Conservation (phyloP, 92 coral and sea anemone genomes). For the Porites divaricata region DNA sequence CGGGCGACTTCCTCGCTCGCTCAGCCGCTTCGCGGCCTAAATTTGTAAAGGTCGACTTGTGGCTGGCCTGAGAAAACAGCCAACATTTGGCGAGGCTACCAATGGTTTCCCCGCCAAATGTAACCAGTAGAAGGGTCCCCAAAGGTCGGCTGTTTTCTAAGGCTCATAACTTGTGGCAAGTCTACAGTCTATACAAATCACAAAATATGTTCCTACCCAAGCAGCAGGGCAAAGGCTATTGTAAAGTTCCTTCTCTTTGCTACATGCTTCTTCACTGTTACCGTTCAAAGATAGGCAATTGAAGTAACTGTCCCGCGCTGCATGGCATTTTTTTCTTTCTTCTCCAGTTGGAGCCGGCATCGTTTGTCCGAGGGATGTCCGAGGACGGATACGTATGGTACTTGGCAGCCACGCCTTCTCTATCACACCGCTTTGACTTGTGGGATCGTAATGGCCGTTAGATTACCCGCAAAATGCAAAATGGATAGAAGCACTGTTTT, state of each 20-base stretch:
- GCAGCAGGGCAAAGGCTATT: conserved; percentile 80
- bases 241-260: conserved; percentile 73
- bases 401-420: conserved; percentile 71
- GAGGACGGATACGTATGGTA: not conserved
- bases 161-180: not conserved
- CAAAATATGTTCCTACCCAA: conserved; percentile 75
- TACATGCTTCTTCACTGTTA: conserved; percentile 70
- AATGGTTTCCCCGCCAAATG: no score
- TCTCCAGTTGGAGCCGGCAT: conserved; percentile 97
- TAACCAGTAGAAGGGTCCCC: not conserved
- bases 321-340: conserved; percentile 83
- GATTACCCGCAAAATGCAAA: conserved; percentile 90
- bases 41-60: no score
- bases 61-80: no score
- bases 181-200: not conserved
- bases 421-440: conserved; percentile 34
- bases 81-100: no score
- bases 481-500: not conserved
- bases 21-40: no score
- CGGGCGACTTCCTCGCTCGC: no score
- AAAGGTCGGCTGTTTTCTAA: not conserved
- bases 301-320: conserved; percentile 88
- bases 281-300: conserved; percentile 71
- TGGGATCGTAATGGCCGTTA: conserved; percentile 96
- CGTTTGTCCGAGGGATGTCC: not conserved